Conservation (phyloP, 1,140 invertebrate genomes). For the Scaptomyza hsui region DNA sequence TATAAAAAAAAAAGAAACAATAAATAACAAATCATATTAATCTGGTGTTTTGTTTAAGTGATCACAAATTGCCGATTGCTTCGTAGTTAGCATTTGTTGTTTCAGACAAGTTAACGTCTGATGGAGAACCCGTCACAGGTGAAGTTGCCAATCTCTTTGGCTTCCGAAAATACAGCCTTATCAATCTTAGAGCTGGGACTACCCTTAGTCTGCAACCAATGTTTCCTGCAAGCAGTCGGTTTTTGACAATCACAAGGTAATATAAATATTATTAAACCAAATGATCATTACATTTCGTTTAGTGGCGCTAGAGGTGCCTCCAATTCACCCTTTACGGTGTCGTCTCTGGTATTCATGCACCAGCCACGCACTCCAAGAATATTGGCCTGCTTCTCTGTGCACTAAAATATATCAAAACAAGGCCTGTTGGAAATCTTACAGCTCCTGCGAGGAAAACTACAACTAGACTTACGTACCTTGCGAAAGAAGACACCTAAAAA, state of each 20-base stretch:
- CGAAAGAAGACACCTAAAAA: slow-evolving; percentile 71
- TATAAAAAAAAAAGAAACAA: no score
- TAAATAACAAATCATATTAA: background rate
- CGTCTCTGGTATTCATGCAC: slow-evolving; percentile 88
- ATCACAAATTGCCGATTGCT: background rate
- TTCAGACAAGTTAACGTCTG: background rate
- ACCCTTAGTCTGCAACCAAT: slow-evolving; percentile 84
- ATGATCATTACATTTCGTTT: slow-evolving; percentile 86
- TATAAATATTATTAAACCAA: background rate
- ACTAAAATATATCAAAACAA: slow-evolving; percentile 81
- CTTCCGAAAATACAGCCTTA: slow-evolving; percentile 85
- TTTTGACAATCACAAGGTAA: slow-evolving; percentile 2
- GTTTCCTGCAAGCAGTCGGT: slow-evolving; percentile 56
- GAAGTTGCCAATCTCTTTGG: slow-evolving; percentile 45
- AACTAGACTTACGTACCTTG: slow-evolving; percentile 59
- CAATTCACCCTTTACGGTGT: slow-evolving; percentile 88
- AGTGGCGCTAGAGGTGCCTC: slow-evolving; percentile 87
- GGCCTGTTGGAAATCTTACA: background rate
- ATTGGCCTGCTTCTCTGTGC: slow-evolving; percentile 87
- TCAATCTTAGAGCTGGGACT: slow-evolving; percentile 87
- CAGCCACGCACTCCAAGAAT: slow-evolving; percentile 87
- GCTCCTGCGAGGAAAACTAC: background rate
- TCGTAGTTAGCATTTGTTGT: background rate
- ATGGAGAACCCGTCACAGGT: slow-evolving; percentile 54
- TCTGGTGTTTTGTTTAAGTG: background rate